Evolutionary conservation across 1,140 invertebrate genomes (phyloP), one percentile per base, ranked within the genome.

Genomic region (Eurytemora carolleeae): DNA sequence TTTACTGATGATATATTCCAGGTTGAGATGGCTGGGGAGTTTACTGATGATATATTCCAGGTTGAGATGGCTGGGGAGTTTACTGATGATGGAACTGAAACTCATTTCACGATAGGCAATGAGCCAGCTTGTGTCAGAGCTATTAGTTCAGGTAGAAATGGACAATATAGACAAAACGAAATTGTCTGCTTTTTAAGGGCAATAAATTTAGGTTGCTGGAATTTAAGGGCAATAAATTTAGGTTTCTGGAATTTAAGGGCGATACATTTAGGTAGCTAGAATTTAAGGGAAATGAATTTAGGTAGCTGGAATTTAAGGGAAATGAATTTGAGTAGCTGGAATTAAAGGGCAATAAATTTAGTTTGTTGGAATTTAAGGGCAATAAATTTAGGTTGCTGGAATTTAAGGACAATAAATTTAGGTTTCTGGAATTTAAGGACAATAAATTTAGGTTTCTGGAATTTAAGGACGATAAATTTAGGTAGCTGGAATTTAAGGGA

Each of bases 1-100:
- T n/a, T n/a, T n/a, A n/a, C n/a, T n/a, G n/a, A n/a, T n/a, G n/a
- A n/a, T n/a, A n/a, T n/a, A n/a, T n/a, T n/a, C n/a, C n/a, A n/a
- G n/a, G n/a, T n/a, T n/a, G n/a, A n/a, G n/a, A n/a, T n/a, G n/a
- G n/a, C n/a, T n/a, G n/a, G n/a, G n/a, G n/a, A n/a, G n/a, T n/a
- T n/a, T n/a, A n/a, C n/a, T n/a, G n/a, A n/a, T n/a, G n/a, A n/a
- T n/a, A n/a, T n/a, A n/a, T 44, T 44, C n/a, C n/a, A 44, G 31
- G 70, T 81, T 3, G 79, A 84, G 53, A 79, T 78, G 22, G 73
- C 76, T 54, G 83, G 79, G 53, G 82, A 82, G 68, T 89, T 89
- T 71, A 80, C 82, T 7, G 81, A 86, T 59, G 79, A 82, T 61
- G 86, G 86, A 52, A 87, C 83, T n/a, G 82, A 85, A 70, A 89